Evolutionary conservation across 2,888 invertebrate genomes (phyloP).

Genomic region (Acrobasis suavella): DNA sequence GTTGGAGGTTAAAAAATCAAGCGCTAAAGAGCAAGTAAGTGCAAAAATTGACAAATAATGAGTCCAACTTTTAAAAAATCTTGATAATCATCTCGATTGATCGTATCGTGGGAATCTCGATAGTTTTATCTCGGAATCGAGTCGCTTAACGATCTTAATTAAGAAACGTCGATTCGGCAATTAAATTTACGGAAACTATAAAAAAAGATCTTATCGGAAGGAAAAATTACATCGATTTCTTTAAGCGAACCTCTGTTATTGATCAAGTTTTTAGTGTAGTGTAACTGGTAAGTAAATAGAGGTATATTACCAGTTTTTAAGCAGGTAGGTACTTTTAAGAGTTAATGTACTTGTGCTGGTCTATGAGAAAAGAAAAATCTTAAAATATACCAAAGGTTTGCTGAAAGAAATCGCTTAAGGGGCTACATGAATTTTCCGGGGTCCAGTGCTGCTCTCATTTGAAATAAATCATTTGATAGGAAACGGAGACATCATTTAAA

Average conservation of each 20-base stretch:
- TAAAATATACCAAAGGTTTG: no score
- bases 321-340: no score
- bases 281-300: conserved; percentile 1
- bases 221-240: conserved; percentile 11
- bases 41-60: background rate
- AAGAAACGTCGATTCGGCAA: conserved; percentile 16
- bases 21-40: no score
- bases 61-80: background rate
- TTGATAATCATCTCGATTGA: conserved; percentile 13
- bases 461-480: no score
- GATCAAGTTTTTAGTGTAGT: conserved; percentile 17
- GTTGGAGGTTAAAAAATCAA: no score
- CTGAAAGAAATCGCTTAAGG: no score
- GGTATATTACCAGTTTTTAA: no score
- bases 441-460: no score
- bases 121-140: conserved; percentile 16
- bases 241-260: conserved; percentile 14
- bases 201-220: conserved; percentile 7
- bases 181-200: conserved; percentile 19
- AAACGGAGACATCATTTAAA: no score
- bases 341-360: no score
- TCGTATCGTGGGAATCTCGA: conserved; percentile 20
- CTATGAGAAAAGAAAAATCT: no score
- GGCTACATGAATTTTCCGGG: no score
- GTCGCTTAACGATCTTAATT: conserved; percentile 14